Conservation (phyloP, 2,113 vertebrate species). For the Perccottus glenii region DNA sequence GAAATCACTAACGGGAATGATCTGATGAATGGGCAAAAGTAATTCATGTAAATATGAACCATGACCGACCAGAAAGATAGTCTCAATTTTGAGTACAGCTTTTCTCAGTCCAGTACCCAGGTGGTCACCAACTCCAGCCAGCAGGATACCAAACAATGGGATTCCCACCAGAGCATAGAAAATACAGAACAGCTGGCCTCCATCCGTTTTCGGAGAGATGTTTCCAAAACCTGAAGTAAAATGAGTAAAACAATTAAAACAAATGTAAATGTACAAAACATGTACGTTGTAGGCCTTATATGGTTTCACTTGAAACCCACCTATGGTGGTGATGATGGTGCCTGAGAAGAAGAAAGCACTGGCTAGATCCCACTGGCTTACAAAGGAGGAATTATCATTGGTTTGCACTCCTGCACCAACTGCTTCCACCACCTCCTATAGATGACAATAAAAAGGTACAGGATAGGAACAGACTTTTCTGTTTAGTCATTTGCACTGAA, state of each 20-base stretch:
- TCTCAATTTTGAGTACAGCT: slow-evolving; percentile 85
- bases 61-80: slow-evolving; percentile 83
- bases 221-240: slow-evolving; percentile 85
- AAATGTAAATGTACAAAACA: neutral
- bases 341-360: slow-evolving; percentile 93
- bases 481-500: neutral
- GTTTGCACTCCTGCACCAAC: slow-evolving; percentile 82
- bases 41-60: neutral
- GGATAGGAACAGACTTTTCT: neutral
- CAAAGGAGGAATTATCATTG: slow-evolving; percentile 71
- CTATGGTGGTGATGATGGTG: slow-evolving; percentile 89
- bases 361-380: slow-evolving; percentile 86
- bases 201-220: slow-evolving; percentile 85
- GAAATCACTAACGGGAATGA: neutral
- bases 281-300: neutral
- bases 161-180: slow-evolving; percentile 90
- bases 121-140: slow-evolving; percentile 89
- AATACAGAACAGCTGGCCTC: slow-evolving; percentile 89
- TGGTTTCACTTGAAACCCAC: slow-evolving; percentile 51
- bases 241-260: neutral
- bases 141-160: slow-evolving; percentile 88
- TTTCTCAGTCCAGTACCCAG: slow-evolving; percentile 87
- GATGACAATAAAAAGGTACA: neutral
- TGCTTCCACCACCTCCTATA: slow-evolving; percentile 81
- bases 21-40: neutral